Evolutionary conservation across 1,140 invertebrate species (phyloP).

Genomic region (Euura lappo): DNA sequence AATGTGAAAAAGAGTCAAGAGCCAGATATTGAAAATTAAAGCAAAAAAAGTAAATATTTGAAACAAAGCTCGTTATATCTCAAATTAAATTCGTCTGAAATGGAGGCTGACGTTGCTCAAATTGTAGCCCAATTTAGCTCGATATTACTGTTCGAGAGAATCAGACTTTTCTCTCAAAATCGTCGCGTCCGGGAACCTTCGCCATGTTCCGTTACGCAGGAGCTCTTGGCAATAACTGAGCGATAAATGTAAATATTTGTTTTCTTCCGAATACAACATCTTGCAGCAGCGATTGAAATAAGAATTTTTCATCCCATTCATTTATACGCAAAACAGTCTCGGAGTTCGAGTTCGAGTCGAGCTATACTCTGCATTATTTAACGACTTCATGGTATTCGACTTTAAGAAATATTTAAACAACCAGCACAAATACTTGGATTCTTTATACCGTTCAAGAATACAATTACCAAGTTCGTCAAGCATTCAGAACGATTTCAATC

Average conservation of each 20-base stretch:
- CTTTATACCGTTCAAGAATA: too few relatives aligned
- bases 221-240: not conserved
- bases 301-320: not conserved
- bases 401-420: too few relatives aligned
- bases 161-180: slow-evolving; percentile 5
- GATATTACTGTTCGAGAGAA: not conserved
- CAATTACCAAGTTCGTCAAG: too few relatives aligned
- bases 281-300: not conserved
- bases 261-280: not conserved
- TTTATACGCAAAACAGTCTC: too few relatives aligned
- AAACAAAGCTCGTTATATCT: slow-evolving; percentile 5
- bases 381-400: too few relatives aligned
- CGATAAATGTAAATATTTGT: not conserved
- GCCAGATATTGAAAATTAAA: not conserved
- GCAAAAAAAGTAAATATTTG: slow-evolving; percentile 2
- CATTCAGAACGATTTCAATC: too few relatives aligned
- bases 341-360: too few relatives aligned
- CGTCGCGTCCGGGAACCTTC: not conserved
- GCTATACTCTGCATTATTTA: too few relatives aligned
- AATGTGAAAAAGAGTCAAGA: not conserved
- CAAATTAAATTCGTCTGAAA: not conserved
- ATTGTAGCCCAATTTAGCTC: not conserved
- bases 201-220: not conserved
- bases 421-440: too few relatives aligned
- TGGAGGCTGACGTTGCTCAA: not conserved